Conservation (phyloP, 2,888 invertebrate species). For the Meandrusa payeni region DNA sequence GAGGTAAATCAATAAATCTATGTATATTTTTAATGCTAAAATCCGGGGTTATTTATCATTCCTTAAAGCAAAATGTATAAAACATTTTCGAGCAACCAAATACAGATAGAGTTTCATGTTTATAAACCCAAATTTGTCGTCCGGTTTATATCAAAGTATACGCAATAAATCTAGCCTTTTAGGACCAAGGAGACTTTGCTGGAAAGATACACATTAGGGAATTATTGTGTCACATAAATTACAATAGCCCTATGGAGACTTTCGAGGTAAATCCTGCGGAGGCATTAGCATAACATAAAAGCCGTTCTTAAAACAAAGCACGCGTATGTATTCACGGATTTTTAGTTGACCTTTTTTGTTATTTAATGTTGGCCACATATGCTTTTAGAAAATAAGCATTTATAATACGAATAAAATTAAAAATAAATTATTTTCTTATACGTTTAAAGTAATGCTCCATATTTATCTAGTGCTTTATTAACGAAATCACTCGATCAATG, state of each 20-base stretch:
- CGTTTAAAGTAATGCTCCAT: no score
- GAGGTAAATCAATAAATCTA: no score
- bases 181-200: constrained; percentile 18
- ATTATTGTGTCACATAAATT: constrained; percentile 25
- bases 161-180: constrained; percentile 23
- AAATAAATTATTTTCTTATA: no score
- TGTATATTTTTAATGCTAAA: no score
- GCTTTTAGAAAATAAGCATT: no score
- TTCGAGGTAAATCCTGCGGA: constrained; percentile 16
- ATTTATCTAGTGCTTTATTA: no score
- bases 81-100: constrained; percentile 18
- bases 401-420: no score
- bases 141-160: constrained; percentile 19
- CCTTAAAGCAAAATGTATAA: constrained; percentile 10
- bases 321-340: constrained; percentile 6
- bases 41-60: no score
- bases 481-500: no score
- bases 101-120: constrained; percentile 7
- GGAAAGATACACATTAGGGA: constrained; percentile 24
- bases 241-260: constrained; percentile 21
- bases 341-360: neutral
- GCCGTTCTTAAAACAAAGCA: constrained; percentile 3
- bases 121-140: constrained; percentile 19
- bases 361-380: no score
- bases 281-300: constrained; percentile 17